phyloP scores from a whole-genome alignment of 1,140 invertebrate species.

The Oedothorax gibbosus region DNA sequence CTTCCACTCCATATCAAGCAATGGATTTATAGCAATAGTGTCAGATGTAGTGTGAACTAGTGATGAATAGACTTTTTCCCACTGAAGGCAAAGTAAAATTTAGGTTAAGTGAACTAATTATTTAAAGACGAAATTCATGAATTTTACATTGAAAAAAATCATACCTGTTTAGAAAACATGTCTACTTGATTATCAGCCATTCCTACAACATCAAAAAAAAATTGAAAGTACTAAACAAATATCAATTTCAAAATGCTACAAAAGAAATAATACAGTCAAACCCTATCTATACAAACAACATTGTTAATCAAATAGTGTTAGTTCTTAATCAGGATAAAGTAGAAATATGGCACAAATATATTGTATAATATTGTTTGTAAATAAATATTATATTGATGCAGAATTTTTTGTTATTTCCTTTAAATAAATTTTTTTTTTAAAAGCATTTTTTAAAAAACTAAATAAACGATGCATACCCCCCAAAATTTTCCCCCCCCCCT shows the following conservation, averaged over 20 bases:
- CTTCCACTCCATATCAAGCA: conserved; percentile 62
- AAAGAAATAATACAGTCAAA: background rate
- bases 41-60: conserved; percentile 24
- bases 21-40: conserved; percentile 48
- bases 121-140: background rate
- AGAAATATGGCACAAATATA: no score
- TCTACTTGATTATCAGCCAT: conserved; percentile 43
- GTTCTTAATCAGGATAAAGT: no score
- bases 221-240: background rate
- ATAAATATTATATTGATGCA: no score
- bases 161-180: conserved; percentile 39
- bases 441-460: no score
- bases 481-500: no score
- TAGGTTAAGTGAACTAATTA: background rate
- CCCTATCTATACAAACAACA: background rate
- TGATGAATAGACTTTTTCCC: conserved; percentile 45
- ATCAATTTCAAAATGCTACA: background rate
- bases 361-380: no score
- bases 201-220: conserved; percentile 5
- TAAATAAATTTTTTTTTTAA: no score
- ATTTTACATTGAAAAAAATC: conserved; percentile 7
- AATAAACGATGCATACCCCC: no score
- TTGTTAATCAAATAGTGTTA: no score
- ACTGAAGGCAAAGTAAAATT: conserved; percentile 39
- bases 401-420: no score